Conservation (phyloP, 2,113 vertebrate genomes). For the Ptilorrhoa leucosticta region DNA sequence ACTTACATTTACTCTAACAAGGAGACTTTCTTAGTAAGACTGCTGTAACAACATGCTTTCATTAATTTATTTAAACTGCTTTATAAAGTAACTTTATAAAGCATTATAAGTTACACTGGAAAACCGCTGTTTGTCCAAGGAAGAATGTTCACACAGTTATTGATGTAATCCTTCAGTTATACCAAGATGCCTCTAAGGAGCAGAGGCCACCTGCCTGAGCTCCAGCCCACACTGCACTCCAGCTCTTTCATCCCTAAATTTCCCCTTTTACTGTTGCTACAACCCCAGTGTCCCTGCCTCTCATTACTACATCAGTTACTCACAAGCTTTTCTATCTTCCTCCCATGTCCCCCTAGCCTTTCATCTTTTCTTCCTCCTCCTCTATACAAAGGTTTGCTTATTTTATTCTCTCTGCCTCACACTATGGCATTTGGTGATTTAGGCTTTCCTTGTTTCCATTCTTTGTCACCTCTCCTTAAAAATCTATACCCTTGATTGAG, state of each 20-base stretch:
- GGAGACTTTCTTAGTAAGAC: background rate
- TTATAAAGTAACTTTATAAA: background rate
- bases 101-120: background rate
- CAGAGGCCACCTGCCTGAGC: background rate
- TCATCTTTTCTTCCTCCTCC: background rate
- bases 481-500: background rate
- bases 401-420: background rate
- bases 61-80: background rate
- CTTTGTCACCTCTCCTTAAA: background rate
- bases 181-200: background rate
- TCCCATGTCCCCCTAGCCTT: background rate
- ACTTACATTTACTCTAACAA: background rate
- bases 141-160: background rate
- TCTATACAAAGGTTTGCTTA: background rate
- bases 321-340: background rate
- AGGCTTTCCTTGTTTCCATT: background rate
- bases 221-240: background rate
- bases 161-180: background rate
- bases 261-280: background rate
- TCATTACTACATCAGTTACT: background rate
- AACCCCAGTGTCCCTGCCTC: background rate
- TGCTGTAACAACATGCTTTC: background rate
- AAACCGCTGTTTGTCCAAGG: background rate
- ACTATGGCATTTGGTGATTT: background rate
- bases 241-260: background rate